These are phyloP conservation scores for Malurus splendens DNA, from an alignment of 2,797 vertebrate genomes.

Conservation along the genomic window DNA sequence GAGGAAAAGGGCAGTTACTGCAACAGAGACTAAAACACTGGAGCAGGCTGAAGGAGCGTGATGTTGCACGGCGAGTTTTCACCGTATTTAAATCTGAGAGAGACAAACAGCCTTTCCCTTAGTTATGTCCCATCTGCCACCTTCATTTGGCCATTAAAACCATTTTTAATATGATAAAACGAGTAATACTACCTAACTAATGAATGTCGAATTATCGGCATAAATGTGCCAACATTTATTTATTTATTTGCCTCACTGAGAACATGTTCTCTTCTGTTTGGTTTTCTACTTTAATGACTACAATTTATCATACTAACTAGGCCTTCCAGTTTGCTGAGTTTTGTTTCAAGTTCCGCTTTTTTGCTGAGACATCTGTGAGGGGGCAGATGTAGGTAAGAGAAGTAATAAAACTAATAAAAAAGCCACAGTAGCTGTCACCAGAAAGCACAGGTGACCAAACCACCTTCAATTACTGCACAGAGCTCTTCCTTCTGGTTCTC, in stretches of 20 bases:
- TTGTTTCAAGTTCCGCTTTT: slow-evolving; percentile 7
- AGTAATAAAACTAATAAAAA: not conserved
- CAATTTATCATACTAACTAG: slow-evolving; percentile 50
- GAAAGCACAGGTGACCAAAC: not conserved
- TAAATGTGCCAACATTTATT: slow-evolving; percentile 41
- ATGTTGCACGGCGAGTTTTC: accelerated
- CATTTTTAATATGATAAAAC: slow-evolving; percentile 16
- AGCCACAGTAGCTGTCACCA: not conserved
- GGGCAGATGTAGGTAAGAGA: not conserved
- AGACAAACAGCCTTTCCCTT: slow-evolving; percentile 1
- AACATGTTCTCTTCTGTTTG: slow-evolving; percentile 24
- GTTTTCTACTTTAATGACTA: slow-evolving; percentile 36
- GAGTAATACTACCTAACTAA: slow-evolving; percentile 26
- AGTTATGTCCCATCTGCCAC: slow-evolving; percentile 28
- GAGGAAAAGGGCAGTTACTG: not conserved
- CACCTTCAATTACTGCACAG: not conserved
- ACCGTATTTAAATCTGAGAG: not conserved
- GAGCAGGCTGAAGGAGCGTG: not conserved
- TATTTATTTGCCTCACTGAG: slow-evolving; percentile 37
- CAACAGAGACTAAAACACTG: not conserved
- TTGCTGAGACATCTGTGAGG: slow-evolving; percentile 9
- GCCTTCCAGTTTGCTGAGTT: not conserved
- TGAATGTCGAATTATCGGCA: not conserved
- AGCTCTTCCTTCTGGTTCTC: not conserved
- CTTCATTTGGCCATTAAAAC: slow-evolving; percentile 6